Conservation (phyloP, 2,888 invertebrate genomes). For the Cerastis rubricosa region DNA sequence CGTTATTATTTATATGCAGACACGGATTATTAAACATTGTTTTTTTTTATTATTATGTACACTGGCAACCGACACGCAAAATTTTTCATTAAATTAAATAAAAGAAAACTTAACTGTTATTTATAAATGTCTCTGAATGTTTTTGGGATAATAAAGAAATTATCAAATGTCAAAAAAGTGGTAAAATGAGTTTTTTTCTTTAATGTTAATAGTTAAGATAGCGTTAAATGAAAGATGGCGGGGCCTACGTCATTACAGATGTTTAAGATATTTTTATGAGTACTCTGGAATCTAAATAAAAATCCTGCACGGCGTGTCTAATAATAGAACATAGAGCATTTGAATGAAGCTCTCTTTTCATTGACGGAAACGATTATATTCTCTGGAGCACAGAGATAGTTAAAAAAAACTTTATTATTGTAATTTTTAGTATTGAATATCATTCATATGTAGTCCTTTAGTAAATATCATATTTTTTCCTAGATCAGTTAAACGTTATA, state of each 20-base stretch:
- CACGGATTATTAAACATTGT: slow-evolving; percentile 6
- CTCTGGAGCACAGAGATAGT: not conserved
- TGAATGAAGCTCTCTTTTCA: not conserved
- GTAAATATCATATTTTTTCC: not conserved
- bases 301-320: not conserved
- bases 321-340: not conserved
- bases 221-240: slow-evolving; percentile 25
- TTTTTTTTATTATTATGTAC: slow-evolving; percentile 2
- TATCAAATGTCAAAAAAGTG: slow-evolving; percentile 23
- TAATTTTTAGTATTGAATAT: not conserved
- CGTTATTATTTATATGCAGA: slow-evolving; percentile 25
- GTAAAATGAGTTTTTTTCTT: slow-evolving; percentile 10
- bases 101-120: slow-evolving; percentile 1
- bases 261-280: slow-evolving; percentile 22
- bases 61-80: not conserved
- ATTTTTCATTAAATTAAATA: slow-evolving; percentile 16
- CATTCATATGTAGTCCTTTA: too few relatives aligned
- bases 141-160: slow-evolving; percentile 40
- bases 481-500: not conserved
- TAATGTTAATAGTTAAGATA: not conserved
- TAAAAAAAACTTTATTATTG: not conserved
- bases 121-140: slow-evolving; percentile 5
- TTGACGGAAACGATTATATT: not conserved
- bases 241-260: slow-evolving; percentile 1
- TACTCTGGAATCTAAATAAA: slow-evolving; percentile 14